Conservation (phyloP, 2,797 vertebrate genomes). For the Peromyscus melanophrys region DNA sequence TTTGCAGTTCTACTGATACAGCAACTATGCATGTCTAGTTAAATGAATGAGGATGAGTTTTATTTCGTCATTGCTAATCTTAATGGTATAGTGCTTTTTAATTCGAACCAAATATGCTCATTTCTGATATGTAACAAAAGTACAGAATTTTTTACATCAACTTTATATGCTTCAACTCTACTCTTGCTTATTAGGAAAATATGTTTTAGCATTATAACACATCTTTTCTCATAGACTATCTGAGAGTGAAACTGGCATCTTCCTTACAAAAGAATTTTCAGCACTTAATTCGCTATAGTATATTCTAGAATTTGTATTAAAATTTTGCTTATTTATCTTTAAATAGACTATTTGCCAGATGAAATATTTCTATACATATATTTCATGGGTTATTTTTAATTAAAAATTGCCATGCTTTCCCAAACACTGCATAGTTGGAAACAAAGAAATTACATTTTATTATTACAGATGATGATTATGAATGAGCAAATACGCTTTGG, state of each 20-base stretch:
- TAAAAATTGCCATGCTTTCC: slow-evolving; percentile 36
- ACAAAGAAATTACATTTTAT: slow-evolving; percentile 44
- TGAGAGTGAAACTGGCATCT: not conserved
- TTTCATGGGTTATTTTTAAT: slow-evolving; percentile 38
- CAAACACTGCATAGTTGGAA: not conserved
- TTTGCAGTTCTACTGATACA: not conserved
- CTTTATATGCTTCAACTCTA: not conserved
- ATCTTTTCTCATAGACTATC: not conserved
- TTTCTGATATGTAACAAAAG: not conserved
- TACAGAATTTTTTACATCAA: not conserved
- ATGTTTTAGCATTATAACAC: not conserved
- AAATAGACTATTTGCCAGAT: not conserved
- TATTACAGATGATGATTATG: not conserved
- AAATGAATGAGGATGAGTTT: not conserved
- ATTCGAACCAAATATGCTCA: not conserved
- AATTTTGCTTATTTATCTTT: slow-evolving; percentile 20
- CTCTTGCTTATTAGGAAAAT: not conserved
- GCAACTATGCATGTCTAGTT: not conserved
- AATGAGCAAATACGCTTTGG: slow-evolving; percentile 1
- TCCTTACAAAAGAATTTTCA: not conserved
- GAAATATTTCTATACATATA: not conserved
- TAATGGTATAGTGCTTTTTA: not conserved
- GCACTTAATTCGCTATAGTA: not conserved
- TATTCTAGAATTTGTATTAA: slow-evolving; percentile 1
- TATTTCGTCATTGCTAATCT: not conserved